Evolutionary conservation across 2,113 vertebrate genomes (phyloP).

Genomic region (Rhinolophus sinicus): DNA sequence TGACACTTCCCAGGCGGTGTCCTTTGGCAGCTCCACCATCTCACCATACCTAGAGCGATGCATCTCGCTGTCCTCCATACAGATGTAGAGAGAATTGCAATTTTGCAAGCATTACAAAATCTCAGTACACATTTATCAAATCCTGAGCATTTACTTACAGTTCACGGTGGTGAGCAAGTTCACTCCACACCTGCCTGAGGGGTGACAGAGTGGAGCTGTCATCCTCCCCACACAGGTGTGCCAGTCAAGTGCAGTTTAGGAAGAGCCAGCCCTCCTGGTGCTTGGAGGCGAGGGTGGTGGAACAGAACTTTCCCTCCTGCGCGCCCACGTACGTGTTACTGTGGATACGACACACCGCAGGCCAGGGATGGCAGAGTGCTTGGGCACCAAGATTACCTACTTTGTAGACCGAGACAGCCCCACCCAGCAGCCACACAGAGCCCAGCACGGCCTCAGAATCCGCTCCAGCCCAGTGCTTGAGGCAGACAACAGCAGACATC

Average conservation of each 20-base stretch:
- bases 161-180: background rate
- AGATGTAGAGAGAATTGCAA: background rate
- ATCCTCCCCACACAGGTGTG: background rate
- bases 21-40: constrained; percentile 51
- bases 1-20: constrained; percentile 64
- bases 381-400: background rate
- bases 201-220: background rate
- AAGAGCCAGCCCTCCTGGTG: accelerated
- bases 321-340: background rate
- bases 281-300: accelerated
- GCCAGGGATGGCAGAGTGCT: background rate
- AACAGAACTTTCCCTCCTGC: background rate
- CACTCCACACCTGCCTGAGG: accelerated
- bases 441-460: background rate
- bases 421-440: background rate
- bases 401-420: background rate
- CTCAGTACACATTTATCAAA: background rate
- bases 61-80: background rate
- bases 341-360: background rate
- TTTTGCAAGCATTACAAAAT: background rate
- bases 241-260: background rate
- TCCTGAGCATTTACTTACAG: background rate
- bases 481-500: background rate
- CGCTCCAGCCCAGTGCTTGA: background rate
- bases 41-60: background rate